These are phyloP conservation scores for Hypomesus transpacificus DNA, from an alignment of 2,113 vertebrate species.

Conservation along the genomic window DNA sequence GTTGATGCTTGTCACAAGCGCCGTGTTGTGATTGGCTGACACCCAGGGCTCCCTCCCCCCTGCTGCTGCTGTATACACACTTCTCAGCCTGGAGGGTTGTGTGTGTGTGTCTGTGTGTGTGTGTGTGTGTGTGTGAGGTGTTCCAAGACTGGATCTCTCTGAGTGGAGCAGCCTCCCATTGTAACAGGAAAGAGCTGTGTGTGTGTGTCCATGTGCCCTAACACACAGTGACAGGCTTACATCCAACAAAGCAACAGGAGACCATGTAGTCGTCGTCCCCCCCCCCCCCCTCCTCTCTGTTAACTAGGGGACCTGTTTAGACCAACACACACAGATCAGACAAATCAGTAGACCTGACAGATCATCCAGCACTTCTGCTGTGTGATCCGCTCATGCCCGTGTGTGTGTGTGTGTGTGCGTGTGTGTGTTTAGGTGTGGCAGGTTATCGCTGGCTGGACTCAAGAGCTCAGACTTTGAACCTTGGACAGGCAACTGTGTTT, in stretches of 20 bases:
- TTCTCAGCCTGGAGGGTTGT: background rate
- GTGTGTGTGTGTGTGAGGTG: conserved; percentile 24
- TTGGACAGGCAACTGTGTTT: background rate
- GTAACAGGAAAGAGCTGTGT: conserved; percentile 27
- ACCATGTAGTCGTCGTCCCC: too few species aligned
- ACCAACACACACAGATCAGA: too few species aligned
- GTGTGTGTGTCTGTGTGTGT: conserved; percentile 2
- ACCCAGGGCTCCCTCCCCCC: background rate
- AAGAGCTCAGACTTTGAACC: conserved; percentile 9
- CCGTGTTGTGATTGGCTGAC: background rate
- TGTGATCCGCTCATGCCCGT: too few species aligned
- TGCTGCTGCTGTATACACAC: background rate
- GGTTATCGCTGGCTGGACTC: background rate
- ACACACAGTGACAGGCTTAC: too few species aligned
- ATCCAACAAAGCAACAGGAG: too few species aligned
- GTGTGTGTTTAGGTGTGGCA: too few species aligned
- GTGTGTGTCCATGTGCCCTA: too few species aligned
- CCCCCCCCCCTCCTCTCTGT: too few species aligned
- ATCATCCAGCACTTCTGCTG: too few species aligned
- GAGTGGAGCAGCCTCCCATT: conserved; percentile 14
- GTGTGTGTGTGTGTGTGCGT: too few species aligned
- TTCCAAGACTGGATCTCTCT: conserved; percentile 32
- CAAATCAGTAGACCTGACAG: too few species aligned
- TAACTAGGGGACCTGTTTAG: too few species aligned
- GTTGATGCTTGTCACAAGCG: conserved; percentile 2